Base-by-base conservation (phyloP, 1,140 invertebrate species). In the Helicoverpa zea region DNA sequence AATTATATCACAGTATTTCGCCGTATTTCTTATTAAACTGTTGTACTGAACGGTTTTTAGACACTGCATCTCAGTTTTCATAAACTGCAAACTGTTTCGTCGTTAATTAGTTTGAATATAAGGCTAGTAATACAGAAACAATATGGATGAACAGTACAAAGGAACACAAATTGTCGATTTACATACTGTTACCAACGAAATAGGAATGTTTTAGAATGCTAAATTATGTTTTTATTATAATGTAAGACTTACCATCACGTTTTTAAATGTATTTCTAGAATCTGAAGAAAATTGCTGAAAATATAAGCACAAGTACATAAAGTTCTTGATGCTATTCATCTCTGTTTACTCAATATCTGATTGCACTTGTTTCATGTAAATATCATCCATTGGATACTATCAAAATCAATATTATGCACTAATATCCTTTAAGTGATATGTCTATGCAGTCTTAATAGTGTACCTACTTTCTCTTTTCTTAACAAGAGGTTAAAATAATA, bases 1-100 rank as follows among this genome's bases (percentile, higher is more conserved):
- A 73, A 58, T 73, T 73, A 43, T 58, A 16, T 74, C 54, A 29
- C 72, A 11, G n/a, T 18, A 14, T 74, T 74, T 43, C 54, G 9
- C 23, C 49, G 3, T 18, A 54, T 10, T 30, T n/a, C 23, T n/a
- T 52, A 14, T 51, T 30, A 2, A n/a, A 30, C 29, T 43, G 11
- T n/a, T 30, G 1, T n/a, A 18, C 52, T 30, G 14, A n/a, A 2
- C 13, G 0, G 3, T 35, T 43, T 59, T 3, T 74, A 16, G 13
- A 18, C 3, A 0, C 18, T 59, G 16, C 18, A 43, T 58, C 2
- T 18, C 43, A 14, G 2, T 3, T 56, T 10, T 18, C 0, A 4
- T 56, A 58, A 18, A 16, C 14, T 18, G 14, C 9, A 59, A 58
- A 74, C 30, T 10, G 10, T 0, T 13, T n/a, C 4, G 12, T 4